Percentiles rank a stretch among this genome's conserved stretches.
Evolutionary conservation across 1,140 invertebrate species (phyloP).

Genomic region (Euwallacea similis): DNA sequence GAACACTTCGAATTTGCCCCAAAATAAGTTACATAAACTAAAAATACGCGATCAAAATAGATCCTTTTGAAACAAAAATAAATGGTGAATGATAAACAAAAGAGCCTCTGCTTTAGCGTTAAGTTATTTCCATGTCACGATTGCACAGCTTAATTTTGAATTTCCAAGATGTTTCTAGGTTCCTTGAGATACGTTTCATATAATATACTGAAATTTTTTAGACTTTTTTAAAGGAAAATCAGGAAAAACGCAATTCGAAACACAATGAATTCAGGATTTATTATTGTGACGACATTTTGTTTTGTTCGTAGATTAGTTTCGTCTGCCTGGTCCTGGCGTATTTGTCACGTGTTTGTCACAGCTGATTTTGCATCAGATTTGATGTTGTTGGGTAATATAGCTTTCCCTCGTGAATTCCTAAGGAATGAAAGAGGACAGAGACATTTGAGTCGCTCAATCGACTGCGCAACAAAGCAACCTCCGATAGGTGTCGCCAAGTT

Average conservation of each 20-base stretch:
- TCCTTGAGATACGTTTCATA: background rate
- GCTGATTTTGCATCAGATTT: no score
- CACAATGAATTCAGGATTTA: no score
- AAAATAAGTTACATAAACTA: background rate
- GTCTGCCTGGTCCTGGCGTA: no score
- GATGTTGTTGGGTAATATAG: no score
- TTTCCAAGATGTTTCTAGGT: background rate
- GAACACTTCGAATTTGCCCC: background rate
- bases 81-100: background rate
- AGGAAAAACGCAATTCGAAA: background rate
- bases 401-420: no score
- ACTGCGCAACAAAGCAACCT: no score
- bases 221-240: background rate
- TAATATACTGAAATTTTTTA: background rate
- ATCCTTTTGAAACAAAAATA: background rate
- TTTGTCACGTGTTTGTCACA: no score
- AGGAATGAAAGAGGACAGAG: no score
- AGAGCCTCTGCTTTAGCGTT: background rate
- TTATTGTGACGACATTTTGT: no score
- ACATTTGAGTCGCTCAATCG: no score
- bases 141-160: background rate
- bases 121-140: background rate
- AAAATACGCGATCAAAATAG: background rate
- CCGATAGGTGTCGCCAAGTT: no score
- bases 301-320: no score